These are phyloP conservation scores for Batillaria attramentaria DNA, from an alignment of 1,140 invertebrate genomes.

Conservation along the genomic window DNA sequence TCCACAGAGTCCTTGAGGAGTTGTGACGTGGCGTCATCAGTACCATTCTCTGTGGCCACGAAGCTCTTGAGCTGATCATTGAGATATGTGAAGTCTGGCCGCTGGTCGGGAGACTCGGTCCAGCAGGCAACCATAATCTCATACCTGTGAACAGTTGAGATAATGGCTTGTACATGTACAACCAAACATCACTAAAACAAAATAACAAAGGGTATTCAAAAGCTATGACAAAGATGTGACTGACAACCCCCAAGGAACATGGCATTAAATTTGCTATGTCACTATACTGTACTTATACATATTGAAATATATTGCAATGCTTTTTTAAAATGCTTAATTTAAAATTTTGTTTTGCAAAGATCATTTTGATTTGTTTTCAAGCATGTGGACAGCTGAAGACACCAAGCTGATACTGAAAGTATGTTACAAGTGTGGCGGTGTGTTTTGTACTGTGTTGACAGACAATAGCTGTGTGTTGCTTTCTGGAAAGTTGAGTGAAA, in stretches of 20 bases:
- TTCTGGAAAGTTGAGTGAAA: too few species aligned
- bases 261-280: neutral
- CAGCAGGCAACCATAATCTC: conserved; percentile 91
- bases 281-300: neutral
- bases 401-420: too few species aligned
- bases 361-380: too few species aligned
- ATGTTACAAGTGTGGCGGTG: too few species aligned
- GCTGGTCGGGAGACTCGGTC: conserved; percentile 80
- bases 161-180: too few species aligned
- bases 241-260: neutral
- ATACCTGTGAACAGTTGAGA: conserved; percentile 77
- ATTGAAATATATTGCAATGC: too few species aligned
- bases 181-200: too few species aligned
- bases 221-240: neutral
- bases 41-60: conserved; percentile 31
- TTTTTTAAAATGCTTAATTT: too few species aligned
- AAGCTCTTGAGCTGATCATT: conserved; percentile 50
- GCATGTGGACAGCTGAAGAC: too few species aligned
- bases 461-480: too few species aligned
- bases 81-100: conserved; percentile 84
- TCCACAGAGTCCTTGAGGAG: conserved; percentile 49
- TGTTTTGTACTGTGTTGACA: too few species aligned
- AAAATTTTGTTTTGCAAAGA: too few species aligned
- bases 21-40: conserved; percentile 41
- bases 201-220: neutral